These are phyloP conservation scores for Lytechinus variegatus DNA, from an alignment of 35 echinoderm and acorn worm genomes.

Conservation along the genomic window DNA sequence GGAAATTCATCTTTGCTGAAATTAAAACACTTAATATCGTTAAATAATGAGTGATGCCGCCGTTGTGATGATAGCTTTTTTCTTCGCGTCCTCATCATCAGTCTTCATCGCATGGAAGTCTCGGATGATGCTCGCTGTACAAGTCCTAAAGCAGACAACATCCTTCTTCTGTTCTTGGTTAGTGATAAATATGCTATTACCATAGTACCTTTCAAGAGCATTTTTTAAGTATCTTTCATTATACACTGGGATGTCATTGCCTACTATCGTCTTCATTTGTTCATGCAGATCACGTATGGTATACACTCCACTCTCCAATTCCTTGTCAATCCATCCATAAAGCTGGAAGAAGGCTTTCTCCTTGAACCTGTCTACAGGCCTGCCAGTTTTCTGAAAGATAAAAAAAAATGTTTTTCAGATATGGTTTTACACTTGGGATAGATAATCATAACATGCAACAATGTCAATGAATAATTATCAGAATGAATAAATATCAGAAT, in stretches of 20 bases:
- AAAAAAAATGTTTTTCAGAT: too few species aligned
- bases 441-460: too few species aligned
- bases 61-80: constrained; percentile 69
- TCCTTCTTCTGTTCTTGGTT: constrained; percentile 55
- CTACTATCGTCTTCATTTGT: constrained; percentile 25
- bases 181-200: constrained; percentile 54
- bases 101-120: constrained; percentile 48
- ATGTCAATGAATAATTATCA: too few species aligned
- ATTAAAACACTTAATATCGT: constrained; percentile 69
- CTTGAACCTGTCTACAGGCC: neutral
- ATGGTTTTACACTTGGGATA: too few species aligned
- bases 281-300: constrained; percentile 58
- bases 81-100: constrained; percentile 54
- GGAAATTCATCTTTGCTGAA: constrained; percentile 63
- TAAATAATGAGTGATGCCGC: constrained; percentile 63
- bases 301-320: constrained; percentile 64
- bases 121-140: constrained; percentile 57
- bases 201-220: constrained; percentile 54
- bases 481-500: too few species aligned
- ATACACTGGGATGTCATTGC: constrained; percentile 59
- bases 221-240: constrained; percentile 53
- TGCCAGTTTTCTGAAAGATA: constrained; percentile 1
- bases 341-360: constrained; percentile 1
- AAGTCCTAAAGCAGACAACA: constrained; percentile 62
- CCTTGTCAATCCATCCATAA: constrained; percentile 55